Percentiles rank a stretch among this genome's conserved stretches.
These are phyloP conservation scores for Philereme vetulata DNA, from an alignment of 2,888 invertebrate genomes.

Conservation along the genomic window DNA sequence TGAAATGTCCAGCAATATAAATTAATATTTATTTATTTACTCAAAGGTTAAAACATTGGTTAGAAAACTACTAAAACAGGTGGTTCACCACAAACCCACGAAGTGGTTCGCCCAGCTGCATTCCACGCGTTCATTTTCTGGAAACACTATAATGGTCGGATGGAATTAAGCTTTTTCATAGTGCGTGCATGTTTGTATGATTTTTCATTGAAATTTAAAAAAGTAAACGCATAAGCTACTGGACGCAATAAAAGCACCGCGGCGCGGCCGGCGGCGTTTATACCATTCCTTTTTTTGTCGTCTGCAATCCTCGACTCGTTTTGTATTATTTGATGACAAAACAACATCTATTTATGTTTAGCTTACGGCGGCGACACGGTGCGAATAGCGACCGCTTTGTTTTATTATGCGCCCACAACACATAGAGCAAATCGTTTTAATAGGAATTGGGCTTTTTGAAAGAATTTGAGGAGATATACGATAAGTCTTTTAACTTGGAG, in stretches of 20 bases:
- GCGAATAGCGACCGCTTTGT: conserved; percentile 46
- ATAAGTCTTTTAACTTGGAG: too few species aligned
- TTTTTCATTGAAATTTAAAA: conserved; percentile 79
- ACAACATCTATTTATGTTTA: conserved; percentile 57
- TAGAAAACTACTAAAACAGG: conserved; percentile 21
- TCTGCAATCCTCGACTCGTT: conserved; percentile 61
- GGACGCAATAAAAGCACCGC: conserved; percentile 56
- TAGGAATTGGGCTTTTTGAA: too few species aligned
- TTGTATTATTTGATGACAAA: conserved; percentile 67
- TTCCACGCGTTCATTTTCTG: conserved; percentile 73
- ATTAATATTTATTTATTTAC: too few species aligned
- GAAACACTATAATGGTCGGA: conserved; percentile 68
- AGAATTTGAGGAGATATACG: too few species aligned
- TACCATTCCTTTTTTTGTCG: conserved; percentile 61
- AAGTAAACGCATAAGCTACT: conserved; percentile 53
- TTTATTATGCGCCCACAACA: conserved; percentile 24
- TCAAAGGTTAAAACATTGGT: not conserved
- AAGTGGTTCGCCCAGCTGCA: conserved; percentile 66
- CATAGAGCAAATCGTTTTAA: too few species aligned
- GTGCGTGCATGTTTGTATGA: conserved; percentile 57
- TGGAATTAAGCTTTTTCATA: conserved; percentile 70
- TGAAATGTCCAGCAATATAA: too few species aligned
- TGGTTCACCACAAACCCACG: conserved; percentile 37
- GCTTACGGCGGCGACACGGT: conserved; percentile 47
- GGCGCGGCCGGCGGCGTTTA: conserved; percentile 53